Percentiles rank a stretch among this genome's conserved stretches.
Evolutionary conservation across 2,113 vertebrate species (phyloP).

Genomic region (Halcyon senegalensis): DNA sequence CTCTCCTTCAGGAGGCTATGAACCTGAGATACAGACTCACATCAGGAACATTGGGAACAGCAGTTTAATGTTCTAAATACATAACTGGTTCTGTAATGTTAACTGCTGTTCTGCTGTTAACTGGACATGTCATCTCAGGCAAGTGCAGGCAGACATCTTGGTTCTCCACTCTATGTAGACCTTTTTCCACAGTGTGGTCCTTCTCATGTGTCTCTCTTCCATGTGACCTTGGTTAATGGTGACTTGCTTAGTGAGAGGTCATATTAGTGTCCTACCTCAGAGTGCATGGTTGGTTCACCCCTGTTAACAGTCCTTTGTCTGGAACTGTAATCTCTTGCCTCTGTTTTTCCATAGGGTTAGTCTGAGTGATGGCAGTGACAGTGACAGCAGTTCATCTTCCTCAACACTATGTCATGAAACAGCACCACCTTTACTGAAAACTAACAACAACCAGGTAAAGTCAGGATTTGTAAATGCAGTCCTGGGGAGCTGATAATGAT

Average conservation of each 20-base stretch:
- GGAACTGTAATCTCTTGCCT: background rate
- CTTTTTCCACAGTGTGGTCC: background rate
- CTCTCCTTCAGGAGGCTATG: background rate
- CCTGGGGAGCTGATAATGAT: background rate
- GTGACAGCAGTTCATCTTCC: conserved; percentile 89
- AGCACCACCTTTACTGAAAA: conserved; percentile 86
- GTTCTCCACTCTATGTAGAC: fast-evolving
- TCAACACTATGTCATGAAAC: conserved; percentile 82
- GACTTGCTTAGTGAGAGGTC: background rate
- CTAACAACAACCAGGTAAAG: conserved; percentile 88
- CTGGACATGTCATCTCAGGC: background rate
- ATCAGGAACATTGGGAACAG: background rate
- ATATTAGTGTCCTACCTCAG: background rate
- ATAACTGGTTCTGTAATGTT: background rate
- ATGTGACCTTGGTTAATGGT: background rate
- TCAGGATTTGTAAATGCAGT: background rate
- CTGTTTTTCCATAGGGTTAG: conserved; percentile 82
- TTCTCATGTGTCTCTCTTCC: background rate
- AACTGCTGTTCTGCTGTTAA: background rate
- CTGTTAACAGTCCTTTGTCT: background rate
- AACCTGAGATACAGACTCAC: fast-evolving
- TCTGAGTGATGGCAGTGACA: conserved; percentile 93
- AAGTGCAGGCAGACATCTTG: background rate
- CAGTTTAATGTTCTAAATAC: background rate
- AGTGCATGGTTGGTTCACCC: background rate